Base-by-base conservation (phyloP, 1,140 invertebrate genomes). In the Halyomorpha halys region DNA sequence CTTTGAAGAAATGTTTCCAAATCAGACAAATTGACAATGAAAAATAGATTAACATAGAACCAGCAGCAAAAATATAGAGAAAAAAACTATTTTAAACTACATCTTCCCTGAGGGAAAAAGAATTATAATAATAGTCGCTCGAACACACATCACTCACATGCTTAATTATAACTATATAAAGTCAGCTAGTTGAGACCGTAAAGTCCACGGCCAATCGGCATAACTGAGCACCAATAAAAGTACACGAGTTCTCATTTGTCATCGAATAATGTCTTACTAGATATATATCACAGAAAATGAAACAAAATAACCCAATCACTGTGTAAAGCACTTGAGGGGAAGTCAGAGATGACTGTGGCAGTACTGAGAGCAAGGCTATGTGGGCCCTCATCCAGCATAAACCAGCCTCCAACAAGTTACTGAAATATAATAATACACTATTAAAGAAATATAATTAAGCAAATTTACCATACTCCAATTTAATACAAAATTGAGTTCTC, bases 301-400 rank as follows among this genome's bases (percentile, higher is more conserved):
- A 71, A 69, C 66, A 65, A 67, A 64, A 67, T 67, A 70, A 71
- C 66, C 65, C 62, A 69, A 71, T 69, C 66, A 70, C 66, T 69
- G 69, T 70, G 68, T 71, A 71, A 71, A 71, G 70, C 70, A 71
- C 70, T 71, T 71, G 69, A 70, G 69, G 70, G 70, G 69, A 65
- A 69, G 68, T 71, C 64, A 68, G 66, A 71, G 65, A 70, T 63
- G 60, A 54, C 61, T 18, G 59, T 66, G 67, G 67, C 67, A 68
- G 67, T 68, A 65, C 53, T 61, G 63, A 66, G 60, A 62, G 63
- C 67, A 59, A 39, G 34, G 34, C 34, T 39, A 9, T 39, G 64
- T 44, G 59, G 49, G 59, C 65, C 49, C 51, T 39, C 47, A 66
- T 39, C 54, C 47, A 23, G 53, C 61, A 56, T 56, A 23, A 59